These are phyloP conservation scores for Sylvicapra grimmia DNA, from an alignment of 2,113 vertebrate species.

Conservation along the genomic window DNA sequence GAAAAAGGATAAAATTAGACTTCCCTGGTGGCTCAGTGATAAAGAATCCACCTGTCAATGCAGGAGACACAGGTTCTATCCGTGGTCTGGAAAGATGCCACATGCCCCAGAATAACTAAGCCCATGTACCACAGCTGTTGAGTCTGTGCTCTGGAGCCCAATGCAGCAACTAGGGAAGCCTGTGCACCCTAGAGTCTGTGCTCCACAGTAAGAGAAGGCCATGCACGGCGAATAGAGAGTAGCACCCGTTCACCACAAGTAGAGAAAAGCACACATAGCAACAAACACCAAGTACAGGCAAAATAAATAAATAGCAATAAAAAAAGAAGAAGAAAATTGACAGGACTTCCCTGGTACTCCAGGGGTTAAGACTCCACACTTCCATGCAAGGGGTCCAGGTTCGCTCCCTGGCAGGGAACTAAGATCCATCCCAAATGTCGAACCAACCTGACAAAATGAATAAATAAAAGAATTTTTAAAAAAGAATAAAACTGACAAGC, in stretches of 20 bases:
- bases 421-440: not conserved
- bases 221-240: rapidly evolving
- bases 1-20: not conserved
- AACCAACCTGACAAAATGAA: not conserved
- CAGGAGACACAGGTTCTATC: not conserved
- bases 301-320: not conserved
- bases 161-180: not conserved
- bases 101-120: not conserved
- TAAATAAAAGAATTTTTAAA: not conserved
- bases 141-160: not conserved
- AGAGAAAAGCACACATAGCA: not conserved
- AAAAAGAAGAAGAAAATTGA: not conserved
- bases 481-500: not conserved
- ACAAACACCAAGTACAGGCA: not conserved
- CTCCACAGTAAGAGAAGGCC: not conserved
- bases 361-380: not conserved
- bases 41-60: not conserved
- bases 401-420: not conserved
- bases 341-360: not conserved
- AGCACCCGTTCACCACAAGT: not conserved
- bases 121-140: not conserved
- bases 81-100: not conserved
- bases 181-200: not conserved
- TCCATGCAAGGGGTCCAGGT: not conserved
- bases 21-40: not conserved